Base-by-base conservation (phyloP, 2,113 vertebrate species). In the Heterotis niloticus region DNA sequence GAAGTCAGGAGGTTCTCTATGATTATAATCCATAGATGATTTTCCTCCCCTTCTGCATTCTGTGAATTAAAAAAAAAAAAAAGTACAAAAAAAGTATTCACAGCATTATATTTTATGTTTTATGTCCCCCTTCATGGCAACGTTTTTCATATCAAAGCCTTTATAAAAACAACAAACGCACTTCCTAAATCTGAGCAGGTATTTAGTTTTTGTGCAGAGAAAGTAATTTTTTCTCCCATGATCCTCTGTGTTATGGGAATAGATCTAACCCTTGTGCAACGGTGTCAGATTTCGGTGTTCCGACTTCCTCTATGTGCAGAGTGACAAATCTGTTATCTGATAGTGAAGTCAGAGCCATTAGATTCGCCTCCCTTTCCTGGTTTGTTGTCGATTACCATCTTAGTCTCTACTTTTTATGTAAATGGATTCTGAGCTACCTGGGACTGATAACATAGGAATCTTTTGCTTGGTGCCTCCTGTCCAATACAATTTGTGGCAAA, bases 321-420 rank as follows among this genome's bases (percentile, higher is more conserved):
- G 64, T 12, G 62, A 68, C 17, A 52, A 23, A 23, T 2, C 73
- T 10, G 9, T 78, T 70, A 78, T 78, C 77, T 78, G 64, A 78
- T 69, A 20, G 17, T 17, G 4, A 14, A 4, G 26, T 26, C 14
- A 26, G 11, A 5, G 62, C n/a, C 13, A 14, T 78, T n/a, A 44
- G 13, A 28, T 10, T 5, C 65, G 5, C 54, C n/a, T 0, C 64
- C 64, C 59, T 12, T 13, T 54, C 54, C 54, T 14, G 23, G 10
- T 62, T 9, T 26, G 34, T 56, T 18, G 11, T 14, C 18, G 13
- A n/a, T 62, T 34, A 12, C 72, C 24, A 20, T 59, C 56, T 29
- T 65, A 23, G 54, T 12, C 20, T 5, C 29, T 29, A 20, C 29
- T 12, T 24, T 20, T 24, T 54, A 54, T 70, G 29, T 65, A 69